Evolutionary conservation across 2,888 invertebrate species (phyloP).

Genomic region (Drosophila setosimentum): DNA sequence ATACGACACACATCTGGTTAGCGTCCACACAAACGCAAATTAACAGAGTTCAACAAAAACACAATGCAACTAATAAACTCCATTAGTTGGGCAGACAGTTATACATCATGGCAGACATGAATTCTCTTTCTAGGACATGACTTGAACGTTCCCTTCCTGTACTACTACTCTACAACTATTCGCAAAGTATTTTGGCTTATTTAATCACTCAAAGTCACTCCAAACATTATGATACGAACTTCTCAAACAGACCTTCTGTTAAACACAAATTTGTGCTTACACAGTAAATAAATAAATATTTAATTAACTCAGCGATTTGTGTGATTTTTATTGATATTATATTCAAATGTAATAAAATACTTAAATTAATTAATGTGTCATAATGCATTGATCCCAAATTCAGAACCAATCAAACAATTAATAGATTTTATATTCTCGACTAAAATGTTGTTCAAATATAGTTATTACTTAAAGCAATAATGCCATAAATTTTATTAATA

Average conservation of each 20-base stretch:
- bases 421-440: neutral
- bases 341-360: slow-evolving; percentile 8
- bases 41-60: neutral
- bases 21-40: neutral
- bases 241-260: neutral
- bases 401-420: neutral
- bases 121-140: neutral
- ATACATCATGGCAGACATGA: neutral
- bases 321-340: neutral
- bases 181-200: neutral
- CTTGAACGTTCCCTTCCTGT: neutral
- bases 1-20: neutral
- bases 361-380: slow-evolving; percentile 22
- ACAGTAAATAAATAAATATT: slow-evolving; percentile 18
- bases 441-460: neutral
- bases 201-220: neutral
- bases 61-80: neutral
- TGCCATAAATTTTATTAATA: slow-evolving; percentile 15
- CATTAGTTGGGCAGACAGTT: neutral
- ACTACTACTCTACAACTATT: neutral
- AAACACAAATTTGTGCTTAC: neutral
- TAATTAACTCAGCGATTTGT: neutral
- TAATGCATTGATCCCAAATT: slow-evolving; percentile 33
- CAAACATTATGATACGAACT: neutral
- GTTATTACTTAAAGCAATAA: neutral